These are phyloP conservation scores for Channallabes apus DNA, from an alignment of 2,797 vertebrate genomes.

Conservation along the genomic window DNA sequence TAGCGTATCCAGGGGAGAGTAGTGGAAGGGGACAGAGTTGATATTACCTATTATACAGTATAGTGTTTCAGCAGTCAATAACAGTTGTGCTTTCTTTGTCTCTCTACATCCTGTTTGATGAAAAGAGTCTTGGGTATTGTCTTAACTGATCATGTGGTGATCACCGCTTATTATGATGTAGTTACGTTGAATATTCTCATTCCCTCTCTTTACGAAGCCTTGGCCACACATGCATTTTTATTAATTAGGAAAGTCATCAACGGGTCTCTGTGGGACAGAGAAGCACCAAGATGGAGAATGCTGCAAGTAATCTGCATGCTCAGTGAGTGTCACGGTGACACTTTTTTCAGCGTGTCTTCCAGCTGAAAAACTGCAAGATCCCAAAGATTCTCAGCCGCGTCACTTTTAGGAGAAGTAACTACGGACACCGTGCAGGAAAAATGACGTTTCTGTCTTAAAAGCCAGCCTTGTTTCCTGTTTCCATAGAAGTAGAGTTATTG, in stretches of 20 bases:
- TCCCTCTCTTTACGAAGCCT: background rate
- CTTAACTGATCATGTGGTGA: background rate
- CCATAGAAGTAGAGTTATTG: too few relatives aligned
- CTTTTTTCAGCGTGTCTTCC: conserved; percentile 23
- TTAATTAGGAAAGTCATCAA: background rate
- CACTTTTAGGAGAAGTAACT: background rate
- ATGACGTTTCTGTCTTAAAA: background rate
- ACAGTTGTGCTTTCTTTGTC: too few relatives aligned
- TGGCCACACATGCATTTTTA: background rate
- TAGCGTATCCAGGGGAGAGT: too few relatives aligned
- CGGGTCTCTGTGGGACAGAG: background rate
- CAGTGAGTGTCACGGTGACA: background rate
- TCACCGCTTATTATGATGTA: background rate
- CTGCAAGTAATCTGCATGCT: background rate
- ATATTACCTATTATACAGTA: background rate
- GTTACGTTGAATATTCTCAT: background rate
- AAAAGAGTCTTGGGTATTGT: too few relatives aligned
- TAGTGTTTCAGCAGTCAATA: too few relatives aligned
- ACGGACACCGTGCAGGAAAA: background rate
- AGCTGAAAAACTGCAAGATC: background rate
- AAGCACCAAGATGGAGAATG: background rate
- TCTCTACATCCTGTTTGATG: too few relatives aligned
- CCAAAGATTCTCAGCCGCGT: background rate
- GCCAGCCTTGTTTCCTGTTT: background rate
- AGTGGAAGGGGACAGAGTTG: background rate